Base-by-base conservation (phyloP, 2,797 vertebrate genomes). In the Luscinia luscinia region DNA sequence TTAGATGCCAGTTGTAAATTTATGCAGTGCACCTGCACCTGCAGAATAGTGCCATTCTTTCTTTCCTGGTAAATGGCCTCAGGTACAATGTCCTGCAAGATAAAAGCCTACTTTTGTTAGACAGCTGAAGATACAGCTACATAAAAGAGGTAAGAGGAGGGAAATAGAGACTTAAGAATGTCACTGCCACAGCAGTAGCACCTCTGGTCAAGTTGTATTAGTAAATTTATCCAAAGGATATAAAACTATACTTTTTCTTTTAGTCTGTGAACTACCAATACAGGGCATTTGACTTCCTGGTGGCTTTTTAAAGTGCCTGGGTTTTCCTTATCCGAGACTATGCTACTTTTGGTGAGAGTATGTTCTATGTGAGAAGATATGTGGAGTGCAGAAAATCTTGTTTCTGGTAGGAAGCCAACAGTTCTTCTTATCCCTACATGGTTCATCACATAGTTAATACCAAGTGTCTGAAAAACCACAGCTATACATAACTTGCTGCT, bases 1-100 rank as follows among this genome's bases (percentile, higher is more conserved):
- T 97, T 96, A 95, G 62, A 75, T 92, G 36, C 21, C 17, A 26
- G 49, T 96, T 95, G 89, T 91, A 94, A 95, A 84, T 94, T 95
- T 74, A 67, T 87, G 70, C 79, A 88, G 61, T 80, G 70, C 3
- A 46, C 70, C 69, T 95, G 68, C 4, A 49, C 58, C 81, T 95
- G 12, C 17, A 52, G 45, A 72, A 27, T 69, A 93, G 55, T 49
- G 22, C 15, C 32, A 70, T 86, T 95, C 79, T 87, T 96, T 96
- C 83, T 94, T 90, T 90, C 90, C 86, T 95, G 84, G 46, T 88
- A 89, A 93, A 63, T 83, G 72, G 59, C 67, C 62, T 94, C 52
- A 82, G 26, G 87, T 88, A 86, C 32, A 64, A 67, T 14, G n/a
- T 82, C 58, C 83, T 87, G 58, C 62, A 79, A 89, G 45, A 57